Evolutionary conservation across 2,797 vertebrate species (phyloP).

Genomic region (Clarias pachynema): DNA sequence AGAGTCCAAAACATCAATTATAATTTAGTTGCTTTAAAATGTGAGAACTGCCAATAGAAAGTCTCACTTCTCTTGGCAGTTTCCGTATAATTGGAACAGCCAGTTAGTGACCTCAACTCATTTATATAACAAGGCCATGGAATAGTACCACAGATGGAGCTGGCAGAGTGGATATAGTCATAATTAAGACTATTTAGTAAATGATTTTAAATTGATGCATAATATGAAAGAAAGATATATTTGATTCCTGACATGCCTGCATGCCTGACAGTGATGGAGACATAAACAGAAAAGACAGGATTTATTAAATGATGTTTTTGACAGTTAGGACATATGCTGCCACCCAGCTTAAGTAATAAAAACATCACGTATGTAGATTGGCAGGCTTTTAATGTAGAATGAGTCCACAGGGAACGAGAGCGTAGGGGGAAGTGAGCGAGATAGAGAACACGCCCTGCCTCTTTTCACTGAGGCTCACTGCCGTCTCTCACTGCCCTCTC

Average conservation of each 20-base stretch:
- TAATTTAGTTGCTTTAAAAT: not conserved
- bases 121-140: not conserved
- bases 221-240: not conserved
- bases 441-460: constrained; percentile 1
- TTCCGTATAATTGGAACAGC: not conserved
- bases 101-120: not conserved
- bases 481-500: not conserved
- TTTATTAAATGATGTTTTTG: constrained; percentile 10
- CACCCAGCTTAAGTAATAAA: constrained; percentile 39
- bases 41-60: not conserved
- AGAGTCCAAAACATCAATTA: not conserved
- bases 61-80: not conserved
- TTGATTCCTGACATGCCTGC: constrained; percentile 1
- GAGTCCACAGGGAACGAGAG: not conserved
- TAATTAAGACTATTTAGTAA: constrained; percentile 10
- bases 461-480: constrained; percentile 16
- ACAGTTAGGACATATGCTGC: constrained; percentile 23
- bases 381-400: constrained; percentile 36
- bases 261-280: constrained; percentile 8
- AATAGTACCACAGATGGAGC: not conserved
- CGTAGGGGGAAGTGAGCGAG: constrained; percentile 5
- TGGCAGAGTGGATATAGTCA: not conserved
- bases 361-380: constrained; percentile 32
- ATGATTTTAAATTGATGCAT: not conserved
- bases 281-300: constrained; percentile 23